phyloP scores from a whole-genome alignment of 2,888 invertebrate genomes.

The Noctua janthina region DNA sequence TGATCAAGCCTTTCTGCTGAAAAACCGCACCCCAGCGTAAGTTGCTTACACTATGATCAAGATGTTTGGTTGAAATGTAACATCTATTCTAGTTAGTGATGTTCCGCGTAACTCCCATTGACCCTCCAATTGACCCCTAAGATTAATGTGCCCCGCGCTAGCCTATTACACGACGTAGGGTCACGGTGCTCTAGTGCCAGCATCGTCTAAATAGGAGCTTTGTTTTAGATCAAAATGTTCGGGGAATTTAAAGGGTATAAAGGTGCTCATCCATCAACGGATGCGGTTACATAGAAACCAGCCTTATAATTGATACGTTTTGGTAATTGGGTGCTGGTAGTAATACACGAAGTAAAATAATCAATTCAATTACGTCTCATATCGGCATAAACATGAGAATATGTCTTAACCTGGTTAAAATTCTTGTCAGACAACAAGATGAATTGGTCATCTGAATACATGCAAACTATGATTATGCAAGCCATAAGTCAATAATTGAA shows the following conservation, averaged over 20 bases:
- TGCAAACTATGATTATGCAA: background rate
- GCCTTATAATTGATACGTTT: background rate
- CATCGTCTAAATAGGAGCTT: slow-evolving; percentile 8
- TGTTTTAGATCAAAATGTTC: slow-evolving; percentile 3
- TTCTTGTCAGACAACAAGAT: background rate
- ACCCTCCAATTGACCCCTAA: slow-evolving; percentile 66
- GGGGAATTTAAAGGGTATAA: background rate
- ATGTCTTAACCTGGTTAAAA: background rate
- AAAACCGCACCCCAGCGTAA: background rate
- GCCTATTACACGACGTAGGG: slow-evolving; percentile 58
- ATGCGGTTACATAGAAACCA: background rate
- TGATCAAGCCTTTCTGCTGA: background rate
- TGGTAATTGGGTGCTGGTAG: background rate
- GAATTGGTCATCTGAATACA: background rate
- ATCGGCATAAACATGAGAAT: background rate
- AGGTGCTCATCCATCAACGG: background rate
- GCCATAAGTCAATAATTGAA: background rate
- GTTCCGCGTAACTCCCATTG: slow-evolving; percentile 59
- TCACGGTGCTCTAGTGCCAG: slow-evolving; percentile 43
- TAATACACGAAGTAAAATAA: background rate
- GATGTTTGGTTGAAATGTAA: slow-evolving; percentile 31
- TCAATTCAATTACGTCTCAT: background rate
- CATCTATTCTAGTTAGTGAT: slow-evolving; percentile 64
- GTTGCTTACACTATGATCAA: slow-evolving; percentile 22
- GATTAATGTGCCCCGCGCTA: slow-evolving; percentile 68